Evolutionary conservation across 2,797 vertebrate species (phyloP).

Genomic region (Dendrocincla tyrannina): DNA sequence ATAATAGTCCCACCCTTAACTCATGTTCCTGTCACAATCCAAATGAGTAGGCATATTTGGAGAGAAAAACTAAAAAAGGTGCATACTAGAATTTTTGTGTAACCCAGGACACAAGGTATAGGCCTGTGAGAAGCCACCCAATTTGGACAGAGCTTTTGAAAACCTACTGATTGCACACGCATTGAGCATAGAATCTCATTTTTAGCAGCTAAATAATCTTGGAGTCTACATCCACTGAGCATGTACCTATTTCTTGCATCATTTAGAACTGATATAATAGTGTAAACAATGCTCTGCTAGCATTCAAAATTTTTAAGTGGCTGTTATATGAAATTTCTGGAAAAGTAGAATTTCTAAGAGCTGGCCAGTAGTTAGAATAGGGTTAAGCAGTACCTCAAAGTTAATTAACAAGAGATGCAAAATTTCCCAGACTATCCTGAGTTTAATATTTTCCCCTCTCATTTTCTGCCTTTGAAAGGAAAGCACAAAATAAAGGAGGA

Average conservation of each 20-base stretch:
- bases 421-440: background rate
- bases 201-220: background rate
- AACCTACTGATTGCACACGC: background rate
- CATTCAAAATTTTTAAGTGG: background rate
- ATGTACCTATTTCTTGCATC: background rate
- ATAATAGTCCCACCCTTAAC: background rate
- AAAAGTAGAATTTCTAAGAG: background rate
- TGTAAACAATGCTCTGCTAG: background rate
- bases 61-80: background rate
- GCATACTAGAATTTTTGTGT: background rate
- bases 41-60: background rate
- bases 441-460: accelerated
- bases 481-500: background rate
- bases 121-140: background rate
- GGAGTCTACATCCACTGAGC: background rate
- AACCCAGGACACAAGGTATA: background rate
- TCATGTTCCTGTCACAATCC: background rate
- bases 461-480: background rate
- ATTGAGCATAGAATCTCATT: background rate
- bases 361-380: background rate
- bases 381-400: background rate
- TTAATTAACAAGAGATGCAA: background rate
- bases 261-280: background rate
- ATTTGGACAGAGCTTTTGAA: background rate
- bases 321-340: background rate